A percentile compares a stretch with the other conserved stretches of the same genome.
Evolutionary conservation across 2,797 vertebrate genomes (phyloP).

Genomic region (Iguana delicatissima): DNA sequence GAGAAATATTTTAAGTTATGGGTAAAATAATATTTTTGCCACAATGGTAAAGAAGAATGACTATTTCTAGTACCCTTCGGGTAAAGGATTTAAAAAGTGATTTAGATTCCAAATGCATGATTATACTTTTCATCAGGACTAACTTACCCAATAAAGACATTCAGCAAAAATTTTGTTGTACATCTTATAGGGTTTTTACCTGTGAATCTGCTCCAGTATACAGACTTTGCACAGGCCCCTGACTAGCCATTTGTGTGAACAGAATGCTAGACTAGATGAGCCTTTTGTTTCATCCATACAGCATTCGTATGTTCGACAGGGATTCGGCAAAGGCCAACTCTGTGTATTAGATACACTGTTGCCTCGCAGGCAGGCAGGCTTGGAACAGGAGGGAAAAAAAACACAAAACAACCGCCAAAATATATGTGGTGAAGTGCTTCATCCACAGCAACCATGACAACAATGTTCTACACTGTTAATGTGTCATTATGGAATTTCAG

Average conservation of each 20-base stretch:
- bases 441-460: background rate
- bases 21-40: background rate
- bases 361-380: background rate
- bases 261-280: background rate
- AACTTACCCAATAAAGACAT: background rate
- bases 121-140: background rate
- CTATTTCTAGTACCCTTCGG: background rate
- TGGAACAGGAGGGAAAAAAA: background rate
- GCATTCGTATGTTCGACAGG: background rate
- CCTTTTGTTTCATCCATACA: background rate
- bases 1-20: background rate
- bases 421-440: background rate
- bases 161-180: background rate
- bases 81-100: background rate
- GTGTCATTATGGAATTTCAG: background rate
- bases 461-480: background rate
- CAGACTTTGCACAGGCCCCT: background rate
- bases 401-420: background rate
- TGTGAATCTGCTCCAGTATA: background rate
- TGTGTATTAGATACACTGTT: background rate
- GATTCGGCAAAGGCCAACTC: background rate
- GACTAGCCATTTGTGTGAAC: background rate
- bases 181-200: background rate
- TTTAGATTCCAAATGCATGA: background rate
- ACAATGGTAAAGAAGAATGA: background rate